Evolutionary conservation across 1,140 invertebrate genomes (phyloP).

Genomic region (Procambarus clarkii): DNA sequence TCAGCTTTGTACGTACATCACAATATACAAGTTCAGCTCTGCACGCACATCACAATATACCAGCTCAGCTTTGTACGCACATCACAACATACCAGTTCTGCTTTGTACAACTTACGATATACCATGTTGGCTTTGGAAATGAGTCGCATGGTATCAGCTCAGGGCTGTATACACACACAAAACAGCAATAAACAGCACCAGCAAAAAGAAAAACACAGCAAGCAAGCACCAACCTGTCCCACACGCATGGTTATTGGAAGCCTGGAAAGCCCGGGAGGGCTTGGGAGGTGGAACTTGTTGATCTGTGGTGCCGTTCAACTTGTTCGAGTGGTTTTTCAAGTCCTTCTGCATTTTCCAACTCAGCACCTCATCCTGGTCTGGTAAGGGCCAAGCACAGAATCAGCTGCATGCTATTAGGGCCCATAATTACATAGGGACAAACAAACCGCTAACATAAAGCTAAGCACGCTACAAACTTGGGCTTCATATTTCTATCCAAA

Average conservation of each 20-base stretch:
- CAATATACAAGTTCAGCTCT: too few species aligned
- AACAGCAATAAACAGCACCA: neutral
- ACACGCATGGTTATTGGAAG: neutral
- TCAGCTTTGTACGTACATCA: too few species aligned
- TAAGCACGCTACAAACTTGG: neutral
- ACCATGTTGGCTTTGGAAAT: too few species aligned
- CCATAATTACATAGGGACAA: slow-evolving; percentile 13
- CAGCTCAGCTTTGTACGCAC: too few species aligned
- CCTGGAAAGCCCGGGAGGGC: neutral
- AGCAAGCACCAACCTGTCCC: slow-evolving; percentile 38
- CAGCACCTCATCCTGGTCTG: slow-evolving; percentile 66
- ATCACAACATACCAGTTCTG: too few species aligned
- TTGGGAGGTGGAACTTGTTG: slow-evolving; percentile 12
- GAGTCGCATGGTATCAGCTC: too few species aligned
- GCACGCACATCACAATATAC: too few species aligned
- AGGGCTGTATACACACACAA: neutral
- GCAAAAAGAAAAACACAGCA: slow-evolving; percentile 13
- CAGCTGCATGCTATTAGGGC: slow-evolving; percentile 27
- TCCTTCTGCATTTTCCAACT: slow-evolving; percentile 70
- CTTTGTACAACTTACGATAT: too few species aligned
- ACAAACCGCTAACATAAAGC: neutral
- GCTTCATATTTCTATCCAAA: neutral
- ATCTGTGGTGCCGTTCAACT: slow-evolving; percentile 41
- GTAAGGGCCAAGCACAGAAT: slow-evolving; percentile 31
- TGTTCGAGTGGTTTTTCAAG: slow-evolving; percentile 68